These are phyloP conservation scores for Mesoclemmys tuberculata DNA, from an alignment of 2,113 vertebrate genomes.

Conservation along the genomic window DNA sequence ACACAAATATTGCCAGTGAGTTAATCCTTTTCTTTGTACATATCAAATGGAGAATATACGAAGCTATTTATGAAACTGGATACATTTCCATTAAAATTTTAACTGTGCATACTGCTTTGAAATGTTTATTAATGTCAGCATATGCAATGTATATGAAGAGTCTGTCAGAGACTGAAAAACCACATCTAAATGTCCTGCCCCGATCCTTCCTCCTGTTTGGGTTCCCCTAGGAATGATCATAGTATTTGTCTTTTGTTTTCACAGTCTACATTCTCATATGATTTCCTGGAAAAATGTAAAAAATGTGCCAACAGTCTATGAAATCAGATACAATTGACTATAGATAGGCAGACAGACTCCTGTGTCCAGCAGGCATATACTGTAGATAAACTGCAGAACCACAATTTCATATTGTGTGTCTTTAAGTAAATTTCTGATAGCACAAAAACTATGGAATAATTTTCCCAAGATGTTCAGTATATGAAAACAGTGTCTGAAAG, in stretches of 20 bases:
- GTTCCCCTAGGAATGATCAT: background rate
- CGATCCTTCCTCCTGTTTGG: background rate
- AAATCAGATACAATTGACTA: constrained; percentile 32
- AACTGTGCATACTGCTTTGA: background rate
- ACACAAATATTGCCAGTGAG: constrained; percentile 70
- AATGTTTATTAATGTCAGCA: background rate
- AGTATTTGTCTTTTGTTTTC: background rate
- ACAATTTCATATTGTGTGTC: background rate
- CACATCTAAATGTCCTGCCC: background rate
- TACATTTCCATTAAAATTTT: constrained; percentile 54
- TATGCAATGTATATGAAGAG: background rate
- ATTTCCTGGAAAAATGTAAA: constrained; percentile 7
- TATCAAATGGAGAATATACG: constrained; percentile 41
- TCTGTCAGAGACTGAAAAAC: constrained; percentile 50
- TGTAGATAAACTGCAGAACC: background rate
- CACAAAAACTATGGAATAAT: background rate
- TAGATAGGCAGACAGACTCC: background rate
- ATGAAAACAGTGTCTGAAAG: background rate
- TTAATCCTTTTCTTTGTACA: constrained; percentile 69
- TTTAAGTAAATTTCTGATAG: background rate
- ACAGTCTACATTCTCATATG: background rate
- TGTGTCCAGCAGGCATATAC: constrained; percentile 19
- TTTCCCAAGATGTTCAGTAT: background rate
- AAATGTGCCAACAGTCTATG: constrained; percentile 3
- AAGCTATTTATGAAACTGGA: background rate